Evolutionary conservation across 2,888 invertebrate species (phyloP).

Genomic region (Andrena camellia): DNA sequence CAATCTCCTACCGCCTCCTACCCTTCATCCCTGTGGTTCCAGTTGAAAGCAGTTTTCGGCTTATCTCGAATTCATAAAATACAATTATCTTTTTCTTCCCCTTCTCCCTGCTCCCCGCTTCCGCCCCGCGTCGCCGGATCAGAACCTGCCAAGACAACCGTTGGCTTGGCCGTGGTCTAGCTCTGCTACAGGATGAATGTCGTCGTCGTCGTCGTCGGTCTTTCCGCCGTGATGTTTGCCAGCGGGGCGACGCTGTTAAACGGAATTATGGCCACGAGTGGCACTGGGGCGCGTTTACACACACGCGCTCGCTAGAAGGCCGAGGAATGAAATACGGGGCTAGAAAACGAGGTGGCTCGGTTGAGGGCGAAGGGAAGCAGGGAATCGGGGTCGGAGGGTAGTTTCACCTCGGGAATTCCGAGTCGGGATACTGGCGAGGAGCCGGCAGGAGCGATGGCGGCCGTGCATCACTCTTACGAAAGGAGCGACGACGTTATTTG

Average conservation of each 20-base stretch:
- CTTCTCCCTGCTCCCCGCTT: not conserved
- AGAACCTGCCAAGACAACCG: not conserved
- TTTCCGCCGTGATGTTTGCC: constrained; percentile 47
- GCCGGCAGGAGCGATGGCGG: constrained; percentile 65
- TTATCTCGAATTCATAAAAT: constrained; percentile 80
- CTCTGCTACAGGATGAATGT: constrained; percentile 2
- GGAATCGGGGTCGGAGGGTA: constrained; percentile 49
- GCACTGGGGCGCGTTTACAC: constrained; percentile 47
- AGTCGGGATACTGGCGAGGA: constrained; percentile 58
- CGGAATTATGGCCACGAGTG: constrained; percentile 64
- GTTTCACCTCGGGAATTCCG: constrained; percentile 69
- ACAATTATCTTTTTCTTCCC: constrained; percentile 75
- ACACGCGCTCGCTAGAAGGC: not conserved
- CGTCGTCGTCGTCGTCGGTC: constrained; percentile 6
- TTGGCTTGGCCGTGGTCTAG: constrained; percentile 1
- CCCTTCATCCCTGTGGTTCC: constrained; percentile 1
- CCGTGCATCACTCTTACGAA: constrained; percentile 67
- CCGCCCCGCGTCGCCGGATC: not conserved
- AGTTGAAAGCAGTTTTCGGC: constrained; percentile 69
- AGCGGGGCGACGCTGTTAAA: constrained; percentile 59
- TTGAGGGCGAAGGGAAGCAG: constrained; percentile 14
- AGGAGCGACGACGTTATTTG: constrained; percentile 67
- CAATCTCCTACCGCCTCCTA: constrained; percentile 8
- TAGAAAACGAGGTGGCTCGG: constrained; percentile 42
- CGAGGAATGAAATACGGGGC: constrained; percentile 68